Conservation (phyloP, 2,113 vertebrate genomes). For the Mesembrinibis cayennensis region DNA sequence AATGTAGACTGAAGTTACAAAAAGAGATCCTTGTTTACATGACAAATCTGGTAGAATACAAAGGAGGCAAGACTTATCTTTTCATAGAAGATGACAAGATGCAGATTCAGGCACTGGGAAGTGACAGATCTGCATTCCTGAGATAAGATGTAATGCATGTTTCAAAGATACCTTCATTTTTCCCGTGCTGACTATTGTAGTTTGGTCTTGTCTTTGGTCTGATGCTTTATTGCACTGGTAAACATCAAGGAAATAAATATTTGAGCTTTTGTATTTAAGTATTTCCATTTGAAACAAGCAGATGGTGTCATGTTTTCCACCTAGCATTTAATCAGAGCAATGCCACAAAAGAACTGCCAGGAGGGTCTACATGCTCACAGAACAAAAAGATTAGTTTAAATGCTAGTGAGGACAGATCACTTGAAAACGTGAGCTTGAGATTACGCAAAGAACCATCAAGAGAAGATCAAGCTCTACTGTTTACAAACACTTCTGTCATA, state of each 20-base stretch:
- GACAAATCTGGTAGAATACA: conserved; percentile 42
- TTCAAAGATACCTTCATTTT: conserved; percentile 64
- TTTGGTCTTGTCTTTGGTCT: conserved; percentile 62
- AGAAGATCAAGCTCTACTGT: neutral
- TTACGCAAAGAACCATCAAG: neutral
- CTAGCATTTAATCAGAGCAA: neutral
- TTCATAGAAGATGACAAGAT: conserved; percentile 39
- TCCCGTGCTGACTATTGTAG: conserved; percentile 11
- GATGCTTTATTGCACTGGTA: conserved; percentile 62
- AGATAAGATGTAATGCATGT: conserved; percentile 48
- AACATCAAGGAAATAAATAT: conserved; percentile 58
- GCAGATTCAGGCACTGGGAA: conserved; percentile 50
- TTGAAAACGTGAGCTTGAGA: neutral
- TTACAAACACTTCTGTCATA: neutral
- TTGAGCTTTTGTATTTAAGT: conserved; percentile 36
- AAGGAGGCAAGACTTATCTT: conserved; percentile 8
- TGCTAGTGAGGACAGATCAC: neutral
- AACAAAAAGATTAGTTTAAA: neutral
- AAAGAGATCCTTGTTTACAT: neutral
- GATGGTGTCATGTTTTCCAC: neutral
- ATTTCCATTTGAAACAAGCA: conserved; percentile 41
- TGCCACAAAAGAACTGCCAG: neutral
- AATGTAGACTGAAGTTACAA: neutral
- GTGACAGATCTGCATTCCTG: conserved; percentile 55
- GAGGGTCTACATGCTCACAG: neutral